Evolutionary conservation across 2,113 vertebrate species (phyloP).

Genomic region (Rhineura floridana): DNA sequence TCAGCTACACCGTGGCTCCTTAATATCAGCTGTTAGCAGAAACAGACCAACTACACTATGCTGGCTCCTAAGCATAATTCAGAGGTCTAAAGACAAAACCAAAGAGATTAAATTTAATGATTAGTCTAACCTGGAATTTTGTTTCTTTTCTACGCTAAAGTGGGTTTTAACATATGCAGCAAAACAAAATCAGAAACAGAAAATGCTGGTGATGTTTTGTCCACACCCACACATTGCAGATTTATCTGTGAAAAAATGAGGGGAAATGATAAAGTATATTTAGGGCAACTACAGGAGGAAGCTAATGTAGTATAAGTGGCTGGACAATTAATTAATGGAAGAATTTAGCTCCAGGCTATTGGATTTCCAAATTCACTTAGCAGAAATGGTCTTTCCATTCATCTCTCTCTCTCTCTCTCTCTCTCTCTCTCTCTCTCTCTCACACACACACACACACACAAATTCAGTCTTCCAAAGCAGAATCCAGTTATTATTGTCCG

Average conservation of each 20-base stretch:
- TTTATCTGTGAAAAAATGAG: not conserved
- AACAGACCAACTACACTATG: not conserved
- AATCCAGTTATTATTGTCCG: not conserved
- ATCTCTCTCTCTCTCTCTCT: not conserved
- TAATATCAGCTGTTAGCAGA: not conserved
- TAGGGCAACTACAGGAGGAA: not conserved
- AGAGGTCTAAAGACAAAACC: not conserved
- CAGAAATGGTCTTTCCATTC: not conserved
- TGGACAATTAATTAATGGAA: not conserved
- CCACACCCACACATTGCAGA: too few relatives aligned
- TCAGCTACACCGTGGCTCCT: not conserved
- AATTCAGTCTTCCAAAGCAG: not conserved
- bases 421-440: too few relatives aligned
- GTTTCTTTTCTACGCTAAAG: not conserved
- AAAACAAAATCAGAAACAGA: not conserved
- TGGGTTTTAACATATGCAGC: too few relatives aligned
- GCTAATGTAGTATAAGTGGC: not conserved
- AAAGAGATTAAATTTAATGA: not conserved
- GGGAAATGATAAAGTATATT: not conserved
- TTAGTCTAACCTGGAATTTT: not conserved
- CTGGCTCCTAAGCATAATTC: not conserved
- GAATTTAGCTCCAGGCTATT: not conserved
- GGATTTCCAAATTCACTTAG: not conserved
- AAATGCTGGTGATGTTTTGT: not conserved
- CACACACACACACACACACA: not conserved